Evolutionary conservation across 2,113 vertebrate species (phyloP), one percentile per base, ranked within the genome.

Genomic region (Grammomys dolichurus): DNA sequence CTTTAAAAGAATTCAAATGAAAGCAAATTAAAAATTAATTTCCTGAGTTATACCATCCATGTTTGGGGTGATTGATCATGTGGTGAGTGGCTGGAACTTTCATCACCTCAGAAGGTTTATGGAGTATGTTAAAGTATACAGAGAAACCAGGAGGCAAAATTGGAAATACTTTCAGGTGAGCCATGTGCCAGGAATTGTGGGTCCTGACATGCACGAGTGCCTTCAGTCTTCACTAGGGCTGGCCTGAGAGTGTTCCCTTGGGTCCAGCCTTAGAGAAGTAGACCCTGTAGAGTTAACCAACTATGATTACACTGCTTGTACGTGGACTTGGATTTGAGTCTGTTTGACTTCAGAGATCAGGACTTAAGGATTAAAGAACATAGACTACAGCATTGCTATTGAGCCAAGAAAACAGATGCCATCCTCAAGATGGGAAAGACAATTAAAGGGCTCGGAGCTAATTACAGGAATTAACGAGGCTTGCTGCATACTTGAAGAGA

Each of bases 1-100:
- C 26, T 90, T 92, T 94, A 96, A 33, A 81, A 63, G n/a, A 77
- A 91, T 73, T 90, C 54, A 87, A 86, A 65, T 72, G 24, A 84
- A 93, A 69, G 73, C 28, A 90, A 84, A 80, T 95, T 85, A 86
- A 96, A 86, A 75, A 12, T 85, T 69, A 5, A 80, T 84, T 78
- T 75, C 51, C 86, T 91, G 54, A 91, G 51, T 81, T 72, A 43
- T 5, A 69, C 70, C 43, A 36, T 46, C 26, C 72, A 76, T 16
- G 43, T 54, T 69, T 51, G 54, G 88, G 77, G 67, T 77, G 16
- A 40, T 69, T 40, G 22, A 2, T 56, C 16, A 2, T 5, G 17
- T 90, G 13, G 20, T 60, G 76, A 58, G 33, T 40, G 8, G 14
- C 11, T 87, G 78, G 46, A 93, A 58, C 80, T 46, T 91, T 16